These are phyloP conservation scores for Tenthredo livida DNA, from an alignment of 2,888 invertebrate species.

Conservation along the genomic window DNA sequence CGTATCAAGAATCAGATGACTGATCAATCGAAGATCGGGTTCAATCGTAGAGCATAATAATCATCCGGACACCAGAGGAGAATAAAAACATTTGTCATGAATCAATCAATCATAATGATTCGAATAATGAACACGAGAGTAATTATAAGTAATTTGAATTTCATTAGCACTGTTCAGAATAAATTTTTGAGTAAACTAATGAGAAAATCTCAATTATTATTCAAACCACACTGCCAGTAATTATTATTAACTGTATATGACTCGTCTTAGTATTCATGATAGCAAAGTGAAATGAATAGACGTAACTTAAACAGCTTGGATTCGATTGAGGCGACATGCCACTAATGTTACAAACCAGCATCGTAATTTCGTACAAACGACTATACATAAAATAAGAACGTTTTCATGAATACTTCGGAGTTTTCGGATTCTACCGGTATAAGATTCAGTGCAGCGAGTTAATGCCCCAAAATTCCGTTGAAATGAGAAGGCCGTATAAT, in stretches of 20 bases:
- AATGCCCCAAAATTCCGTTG: conserved; percentile 25
- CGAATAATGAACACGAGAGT: neutral
- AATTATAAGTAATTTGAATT: neutral
- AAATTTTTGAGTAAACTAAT: neutral
- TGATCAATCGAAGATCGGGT: neutral
- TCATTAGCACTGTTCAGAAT: neutral
- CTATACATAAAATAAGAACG: neutral
- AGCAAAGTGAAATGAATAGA: neutral
- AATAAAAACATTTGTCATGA: neutral
- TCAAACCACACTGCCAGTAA: neutral
- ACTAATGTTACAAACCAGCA: neutral
- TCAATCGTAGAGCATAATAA: neutral
- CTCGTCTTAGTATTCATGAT: conserved; percentile 10
- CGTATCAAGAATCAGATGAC: neutral
- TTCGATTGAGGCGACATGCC: conserved; percentile 23
- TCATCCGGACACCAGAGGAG: neutral
- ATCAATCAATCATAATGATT: neutral
- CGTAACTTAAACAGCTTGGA: neutral
- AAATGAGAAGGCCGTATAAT: conserved; percentile 17
- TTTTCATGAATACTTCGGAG: conserved; percentile 1
- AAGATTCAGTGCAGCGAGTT: neutral
- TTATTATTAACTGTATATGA: neutral
- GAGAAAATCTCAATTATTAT: conserved; percentile 11
- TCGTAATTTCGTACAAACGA: neutral
- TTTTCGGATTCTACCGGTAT: conserved; percentile 15